phyloP scores from a whole-genome alignment of 2,797 vertebrate genomes.

The Hafferia zeledoni region DNA sequence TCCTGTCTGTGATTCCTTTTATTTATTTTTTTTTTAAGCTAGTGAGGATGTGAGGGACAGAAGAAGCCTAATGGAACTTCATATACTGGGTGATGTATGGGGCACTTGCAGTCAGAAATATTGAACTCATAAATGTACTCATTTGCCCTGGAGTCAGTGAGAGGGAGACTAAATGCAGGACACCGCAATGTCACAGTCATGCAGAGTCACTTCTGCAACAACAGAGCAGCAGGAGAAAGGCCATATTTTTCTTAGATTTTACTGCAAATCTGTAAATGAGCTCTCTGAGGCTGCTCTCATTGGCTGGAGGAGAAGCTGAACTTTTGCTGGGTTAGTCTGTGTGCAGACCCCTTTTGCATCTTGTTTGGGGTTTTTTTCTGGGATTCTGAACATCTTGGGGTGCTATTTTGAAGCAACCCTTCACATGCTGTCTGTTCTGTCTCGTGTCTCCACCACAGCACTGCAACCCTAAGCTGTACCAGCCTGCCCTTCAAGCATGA shows the following conservation, averaged over 20 bases:
- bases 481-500: constrained; percentile 19
- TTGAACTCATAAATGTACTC: constrained; percentile 61
- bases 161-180: constrained; percentile 48
- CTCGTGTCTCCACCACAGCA: not conserved
- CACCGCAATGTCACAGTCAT: constrained; percentile 48
- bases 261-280: not conserved
- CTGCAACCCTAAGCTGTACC: not conserved
- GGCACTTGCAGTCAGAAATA: constrained; percentile 41
- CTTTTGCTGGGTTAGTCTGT: not conserved
- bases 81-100: constrained; percentile 22
- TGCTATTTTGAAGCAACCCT: not conserved
- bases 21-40: not conserved
- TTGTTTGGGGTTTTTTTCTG: not conserved
- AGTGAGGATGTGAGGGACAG: not conserved
- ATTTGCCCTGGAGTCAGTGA: constrained; percentile 50
- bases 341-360: not conserved
- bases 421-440: not conserved
- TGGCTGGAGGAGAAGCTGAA: not conserved
- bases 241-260: not conserved
- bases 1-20: not conserved
- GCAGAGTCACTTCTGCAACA: constrained; percentile 46
- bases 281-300: not conserved
- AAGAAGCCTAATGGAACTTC: constrained; percentile 51
- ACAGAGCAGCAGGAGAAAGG: not conserved
- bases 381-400: not conserved